Evolutionary conservation across 2,888 invertebrate species (phyloP).

Genomic region (Phyto melanocephala): DNA sequence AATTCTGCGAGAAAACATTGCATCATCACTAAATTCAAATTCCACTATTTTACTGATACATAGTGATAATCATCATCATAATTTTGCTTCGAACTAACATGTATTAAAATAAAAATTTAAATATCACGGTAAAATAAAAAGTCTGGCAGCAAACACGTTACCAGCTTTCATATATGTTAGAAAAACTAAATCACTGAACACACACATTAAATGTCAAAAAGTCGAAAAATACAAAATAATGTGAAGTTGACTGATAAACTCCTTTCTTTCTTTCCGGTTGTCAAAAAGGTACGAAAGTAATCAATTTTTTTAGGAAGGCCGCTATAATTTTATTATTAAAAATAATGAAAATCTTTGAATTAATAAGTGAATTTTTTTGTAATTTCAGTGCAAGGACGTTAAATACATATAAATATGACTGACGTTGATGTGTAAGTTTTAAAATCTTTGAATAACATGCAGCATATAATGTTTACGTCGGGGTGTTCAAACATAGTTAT

Average conservation of each 20-base stretch:
- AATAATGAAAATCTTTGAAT: slow-evolving; percentile 70
- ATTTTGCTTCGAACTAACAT: no score
- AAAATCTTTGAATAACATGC: neutral
- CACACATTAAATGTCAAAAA: slow-evolving; percentile 21
- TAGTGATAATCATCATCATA: no score
- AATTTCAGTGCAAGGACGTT: slow-evolving; percentile 75
- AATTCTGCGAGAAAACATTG: no score
- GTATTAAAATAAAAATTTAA: no score
- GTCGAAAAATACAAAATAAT: slow-evolving; percentile 39
- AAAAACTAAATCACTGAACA: slow-evolving; percentile 52
- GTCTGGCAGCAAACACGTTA: no score
- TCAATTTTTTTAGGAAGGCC: slow-evolving; percentile 60
- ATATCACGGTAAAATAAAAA: no score
- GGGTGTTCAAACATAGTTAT: no score
- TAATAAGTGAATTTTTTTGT: slow-evolving; percentile 67
- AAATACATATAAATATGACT: slow-evolving; percentile 83
- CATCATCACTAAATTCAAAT: no score
- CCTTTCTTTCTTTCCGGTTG: slow-evolving; percentile 78
- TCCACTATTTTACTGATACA: no score
- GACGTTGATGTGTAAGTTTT: slow-evolving; percentile 89
- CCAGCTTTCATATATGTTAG: no score
- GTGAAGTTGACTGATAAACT: slow-evolving; percentile 57
- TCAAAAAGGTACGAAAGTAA: slow-evolving; percentile 77
- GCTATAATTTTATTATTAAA: slow-evolving; percentile 66
- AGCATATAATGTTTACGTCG: no score